Base-by-base conservation (phyloP, 1,140 invertebrate species). In the Riptortus pedestris region DNA sequence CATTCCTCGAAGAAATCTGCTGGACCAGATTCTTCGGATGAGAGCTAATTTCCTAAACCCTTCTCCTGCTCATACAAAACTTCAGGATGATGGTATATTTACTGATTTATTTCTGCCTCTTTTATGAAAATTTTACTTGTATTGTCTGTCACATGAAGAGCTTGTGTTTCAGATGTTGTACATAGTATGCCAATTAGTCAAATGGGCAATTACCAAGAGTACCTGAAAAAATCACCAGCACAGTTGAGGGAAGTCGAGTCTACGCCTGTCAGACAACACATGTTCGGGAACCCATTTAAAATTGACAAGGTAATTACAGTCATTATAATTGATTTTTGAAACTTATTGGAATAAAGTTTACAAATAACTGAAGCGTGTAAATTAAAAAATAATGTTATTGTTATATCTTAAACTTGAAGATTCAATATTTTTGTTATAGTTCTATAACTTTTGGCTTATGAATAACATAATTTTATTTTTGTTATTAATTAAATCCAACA, bases 141-240 rank as follows among this genome's bases (percentile, higher is more conserved):
- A 9, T 38, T 9, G 33, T 38, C 7, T 16, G 5, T 38, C 33
- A 5, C 7, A 9, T 38, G 33, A 38, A 38, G 16, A 38, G 7
- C 2, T 45, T 45, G 16, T 47, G 7, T 69, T 73, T 4, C 69
- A 82, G 95, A 98, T 77, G 86, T 87, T 66, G 80, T 91, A 12
- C 94, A 98, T 75, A 94, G 89, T 66, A 86, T 96, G 80, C 93
- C 95, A 1, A 90, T 98, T 22, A 85, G 90, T 55, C 93, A 98
- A 75, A 98, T 99, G 96, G 95, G 95, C 70, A 98, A 98, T 79
- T 99, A 98, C 76, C 94, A 98, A 76, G 94, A 98, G 75, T 97
- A 98, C 74, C 78, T 98, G 29, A 97, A 97, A 77, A 85, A 90
- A 57, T 88, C 91, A 80, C 89, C 91, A 59, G 88, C 90, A 33